Percentiles rank a stretch among this genome's conserved stretches.
Conservation (phyloP, 2,797 vertebrate species). For the Helarctos malayanus region DNA sequence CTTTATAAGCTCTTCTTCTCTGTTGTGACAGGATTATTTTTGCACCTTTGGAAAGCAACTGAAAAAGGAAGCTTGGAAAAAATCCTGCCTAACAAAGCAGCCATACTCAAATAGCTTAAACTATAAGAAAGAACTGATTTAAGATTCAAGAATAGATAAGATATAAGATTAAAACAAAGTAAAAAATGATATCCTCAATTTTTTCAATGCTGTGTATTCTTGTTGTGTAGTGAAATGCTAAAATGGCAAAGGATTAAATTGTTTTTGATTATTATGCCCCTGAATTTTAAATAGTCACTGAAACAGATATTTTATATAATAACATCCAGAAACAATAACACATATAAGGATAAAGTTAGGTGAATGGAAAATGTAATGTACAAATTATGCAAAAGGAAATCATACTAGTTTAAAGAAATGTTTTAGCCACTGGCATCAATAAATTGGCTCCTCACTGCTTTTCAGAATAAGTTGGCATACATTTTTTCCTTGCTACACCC, state of each 20-base stretch:
- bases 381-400: slow-evolving; percentile 56
- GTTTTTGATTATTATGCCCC: slow-evolving; percentile 48
- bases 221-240: slow-evolving; percentile 49
- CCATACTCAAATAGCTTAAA: slow-evolving; percentile 77
- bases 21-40: slow-evolving; percentile 86
- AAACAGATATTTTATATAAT: slow-evolving; percentile 65
- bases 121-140: slow-evolving; percentile 73
- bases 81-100: slow-evolving; percentile 74
- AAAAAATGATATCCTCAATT: slow-evolving; percentile 67
- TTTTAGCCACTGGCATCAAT: slow-evolving; percentile 13
- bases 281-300: slow-evolving; percentile 71
- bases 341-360: slow-evolving; percentile 25
- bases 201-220: slow-evolving; percentile 28
- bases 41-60: slow-evolving; percentile 81
- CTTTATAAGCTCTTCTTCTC: slow-evolving; percentile 83
- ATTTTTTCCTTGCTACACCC: neutral
- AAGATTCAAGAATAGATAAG: slow-evolving; percentile 76
- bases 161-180: slow-evolving; percentile 67
- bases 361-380: slow-evolving; percentile 45
- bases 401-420: slow-evolving; percentile 49
- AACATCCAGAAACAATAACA: slow-evolving; percentile 61
- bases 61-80: slow-evolving; percentile 77
- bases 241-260: slow-evolving; percentile 42
- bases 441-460: neutral
- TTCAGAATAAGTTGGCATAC: slow-evolving; percentile 53